Evolutionary conservation across 2,888 invertebrate genomes (phyloP).

Genomic region (Conchocele bisecta): DNA sequence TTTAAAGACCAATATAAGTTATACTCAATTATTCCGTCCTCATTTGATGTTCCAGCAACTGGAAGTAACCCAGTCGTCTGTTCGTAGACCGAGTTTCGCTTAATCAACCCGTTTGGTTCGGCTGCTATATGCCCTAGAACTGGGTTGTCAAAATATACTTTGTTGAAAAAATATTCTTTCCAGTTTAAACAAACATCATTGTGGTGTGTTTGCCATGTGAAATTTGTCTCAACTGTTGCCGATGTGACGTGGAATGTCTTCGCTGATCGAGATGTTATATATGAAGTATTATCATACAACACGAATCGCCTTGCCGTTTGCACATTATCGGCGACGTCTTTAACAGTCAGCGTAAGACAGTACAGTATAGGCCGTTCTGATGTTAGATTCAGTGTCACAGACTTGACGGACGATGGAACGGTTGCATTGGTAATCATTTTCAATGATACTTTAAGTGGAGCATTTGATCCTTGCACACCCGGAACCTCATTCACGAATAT

Average conservation of each 20-base stretch:
- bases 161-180: constrained; percentile 47
- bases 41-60: constrained; percentile 53
- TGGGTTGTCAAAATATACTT: constrained; percentile 15
- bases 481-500: too few relatives aligned
- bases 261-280: constrained; percentile 10
- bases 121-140: constrained; percentile 25
- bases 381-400: too few relatives aligned
- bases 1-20: constrained; percentile 19
- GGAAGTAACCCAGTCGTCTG: constrained; percentile 54
- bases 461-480: too few relatives aligned
- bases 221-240: constrained; percentile 25
- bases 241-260: constrained; percentile 25
- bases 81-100: constrained; percentile 57
- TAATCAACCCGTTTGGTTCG: too few relatives aligned
- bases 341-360: constrained; percentile 30
- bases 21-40: constrained; percentile 50
- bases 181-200: constrained; percentile 40
- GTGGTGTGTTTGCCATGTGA: constrained; percentile 52
- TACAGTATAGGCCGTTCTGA: constrained; percentile 21
- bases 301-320: constrained; percentile 49
- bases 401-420: too few relatives aligned
- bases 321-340: constrained; percentile 55
- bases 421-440: too few relatives aligned
- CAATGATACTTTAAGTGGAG: too few relatives aligned
- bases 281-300: constrained; percentile 48